Conservation (phyloP, 2,888 invertebrate species). For the Bruchidius siliquastri region DNA sequence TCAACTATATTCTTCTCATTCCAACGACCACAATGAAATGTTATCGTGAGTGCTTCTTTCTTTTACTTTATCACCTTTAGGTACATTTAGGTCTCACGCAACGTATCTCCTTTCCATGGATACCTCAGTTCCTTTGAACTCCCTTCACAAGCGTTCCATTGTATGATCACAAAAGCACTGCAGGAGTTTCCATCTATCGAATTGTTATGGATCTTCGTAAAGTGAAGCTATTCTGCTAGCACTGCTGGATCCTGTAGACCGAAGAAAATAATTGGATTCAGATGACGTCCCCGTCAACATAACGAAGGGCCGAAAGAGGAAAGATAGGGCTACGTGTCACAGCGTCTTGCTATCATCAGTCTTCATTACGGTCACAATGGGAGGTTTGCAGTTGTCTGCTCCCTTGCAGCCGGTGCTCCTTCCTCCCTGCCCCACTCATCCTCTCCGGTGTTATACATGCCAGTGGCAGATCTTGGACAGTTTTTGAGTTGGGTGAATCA, state of each 20-base stretch:
- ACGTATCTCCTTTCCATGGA: neutral
- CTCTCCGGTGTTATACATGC: neutral
- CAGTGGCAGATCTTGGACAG: neutral
- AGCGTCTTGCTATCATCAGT: slow-evolving; percentile 43
- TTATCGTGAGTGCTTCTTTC: too few species aligned
- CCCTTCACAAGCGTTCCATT: neutral
- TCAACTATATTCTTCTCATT: too few species aligned
- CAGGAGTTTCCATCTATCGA: neutral
- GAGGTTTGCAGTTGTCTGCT: slow-evolving; percentile 36
- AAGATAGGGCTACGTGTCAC: slow-evolving; percentile 29
- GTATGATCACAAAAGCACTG: neutral
- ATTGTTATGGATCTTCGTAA: neutral
- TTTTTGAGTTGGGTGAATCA: too few species aligned
- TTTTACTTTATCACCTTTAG: too few species aligned
- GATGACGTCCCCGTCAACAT: slow-evolving; percentile 2
- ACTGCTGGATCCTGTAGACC: neutral
- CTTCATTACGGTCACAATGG: slow-evolving; percentile 45
- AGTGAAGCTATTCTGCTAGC: neutral
- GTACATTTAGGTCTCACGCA: too few species aligned
- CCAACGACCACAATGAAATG: too few species aligned
- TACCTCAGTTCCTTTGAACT: neutral
- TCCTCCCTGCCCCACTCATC: slow-evolving; percentile 31
- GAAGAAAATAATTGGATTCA: neutral
- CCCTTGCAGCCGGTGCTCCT: slow-evolving; percentile 36
- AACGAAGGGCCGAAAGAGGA: slow-evolving; percentile 14